Evolutionary conservation across 2,888 invertebrate species (phyloP), one percentile per base, ranked within the genome.

Genomic region (Scaptomyza polygonia): DNA sequence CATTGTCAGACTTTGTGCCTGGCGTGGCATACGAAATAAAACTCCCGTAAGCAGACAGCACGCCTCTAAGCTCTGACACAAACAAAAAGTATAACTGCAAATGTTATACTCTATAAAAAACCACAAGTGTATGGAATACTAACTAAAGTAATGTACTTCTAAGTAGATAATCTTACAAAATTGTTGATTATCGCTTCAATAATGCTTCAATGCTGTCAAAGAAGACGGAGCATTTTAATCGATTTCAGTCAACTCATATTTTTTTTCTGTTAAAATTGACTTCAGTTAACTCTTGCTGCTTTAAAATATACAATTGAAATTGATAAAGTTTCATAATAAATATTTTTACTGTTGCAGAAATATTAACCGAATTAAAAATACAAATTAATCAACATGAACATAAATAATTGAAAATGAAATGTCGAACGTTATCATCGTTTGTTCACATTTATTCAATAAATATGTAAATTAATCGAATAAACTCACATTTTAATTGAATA

Each of bases 11-110:
- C 84, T 80, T 79, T 85, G 72, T 85, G 85, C 77, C 67, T 63
- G 79, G 69, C 79, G 72, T 85, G 79, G 79, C 82, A 82, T 71
- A 79, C 79, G 86, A 79, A 85, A 82, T 85, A 82, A 85, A 82
- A 82, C 77, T 79, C 72, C 82, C 83, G 82, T 82, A 82, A 82
- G 79, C 85, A 82, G 82, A 82, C 79, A 82, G 83, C 68, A 48
- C 63, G 81, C 72, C 66, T 73, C 78, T 72, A 68, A 80, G 67
- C 72, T 65, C 73, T 53, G 53, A 64, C 44, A n/a, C 57, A 18
- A n/a, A 21, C 29, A 48, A 45, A 44, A 44, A 58, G 34, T 18
- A 25, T 49, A 61, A n/a, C 45, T 51, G 61, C 56, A 54, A 29
- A 34, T 11, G 27, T 32, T 39, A 30, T 70, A 62, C 73, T 61